These are phyloP conservation scores for Drosophila rellima DNA, from an alignment of 2,888 invertebrate species.

Conservation along the genomic window DNA sequence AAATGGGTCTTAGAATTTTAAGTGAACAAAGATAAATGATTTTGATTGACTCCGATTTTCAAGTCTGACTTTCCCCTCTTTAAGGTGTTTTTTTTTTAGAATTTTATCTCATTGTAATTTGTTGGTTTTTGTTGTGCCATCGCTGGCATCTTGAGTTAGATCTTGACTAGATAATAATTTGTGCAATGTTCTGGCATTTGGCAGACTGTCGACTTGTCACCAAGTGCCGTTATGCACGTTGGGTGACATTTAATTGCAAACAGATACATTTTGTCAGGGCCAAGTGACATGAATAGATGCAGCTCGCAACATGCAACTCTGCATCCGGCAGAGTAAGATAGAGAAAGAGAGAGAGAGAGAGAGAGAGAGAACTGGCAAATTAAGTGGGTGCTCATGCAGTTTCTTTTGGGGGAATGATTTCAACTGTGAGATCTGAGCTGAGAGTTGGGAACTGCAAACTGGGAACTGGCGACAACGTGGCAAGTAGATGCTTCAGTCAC, in stretches of 20 bases:
- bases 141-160: constrained; percentile 20
- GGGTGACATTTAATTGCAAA: constrained; percentile 80
- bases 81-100: neutral
- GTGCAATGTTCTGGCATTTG: constrained; percentile 48
- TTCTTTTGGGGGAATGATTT: constrained; percentile 31
- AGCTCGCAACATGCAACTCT: constrained; percentile 32
- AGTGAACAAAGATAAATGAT: too few relatives aligned
- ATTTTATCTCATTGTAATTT: neutral
- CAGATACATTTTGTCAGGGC: constrained; percentile 80
- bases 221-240: constrained; percentile 51
- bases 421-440: constrained; percentile 39
- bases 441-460: constrained; percentile 19
- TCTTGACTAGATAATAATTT: constrained; percentile 46
- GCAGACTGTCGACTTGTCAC: constrained; percentile 59
- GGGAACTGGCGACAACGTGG: constrained; percentile 44
- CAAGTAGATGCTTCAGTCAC: constrained; percentile 32
- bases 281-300: constrained; percentile 56
- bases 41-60: too few relatives aligned
- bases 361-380: constrained; percentile 61
- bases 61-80: neutral
- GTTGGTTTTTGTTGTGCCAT: neutral
- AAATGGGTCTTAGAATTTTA: too few relatives aligned
- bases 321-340: constrained; percentile 60
- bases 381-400: constrained; percentile 71
- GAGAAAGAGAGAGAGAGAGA: neutral